These are phyloP conservation scores for Melipona beecheii DNA, from an alignment of 2,888 invertebrate species.

Conservation along the genomic window DNA sequence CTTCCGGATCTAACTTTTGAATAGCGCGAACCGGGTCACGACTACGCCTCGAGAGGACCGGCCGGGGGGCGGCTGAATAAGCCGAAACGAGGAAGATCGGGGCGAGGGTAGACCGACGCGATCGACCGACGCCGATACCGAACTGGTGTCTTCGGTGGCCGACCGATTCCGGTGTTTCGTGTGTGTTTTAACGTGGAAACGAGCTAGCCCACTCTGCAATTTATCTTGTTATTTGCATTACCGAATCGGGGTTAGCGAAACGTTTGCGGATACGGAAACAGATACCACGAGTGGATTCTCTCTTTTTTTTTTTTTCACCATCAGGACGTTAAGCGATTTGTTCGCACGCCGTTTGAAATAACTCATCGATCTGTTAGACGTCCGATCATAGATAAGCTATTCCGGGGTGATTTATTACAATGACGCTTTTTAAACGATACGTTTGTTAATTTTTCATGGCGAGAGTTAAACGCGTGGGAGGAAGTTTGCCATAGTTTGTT, in stretches of 20 bases:
- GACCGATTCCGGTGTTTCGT: not conserved
- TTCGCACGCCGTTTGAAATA: slow-evolving; percentile 9
- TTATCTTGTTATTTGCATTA: slow-evolving; percentile 48
- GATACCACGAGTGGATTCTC: not conserved
- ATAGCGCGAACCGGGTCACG: slow-evolving; percentile 61
- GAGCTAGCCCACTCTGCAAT: slow-evolving; percentile 14
- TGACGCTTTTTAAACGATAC: not conserved
- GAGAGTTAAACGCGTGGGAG: too few relatives aligned
- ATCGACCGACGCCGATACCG: slow-evolving; percentile 20
- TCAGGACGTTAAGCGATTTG: slow-evolving; percentile 8
- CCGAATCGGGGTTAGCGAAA: slow-evolving; percentile 30
- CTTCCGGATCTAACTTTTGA: slow-evolving; percentile 72
- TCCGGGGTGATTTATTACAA: not conserved
- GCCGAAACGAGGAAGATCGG: slow-evolving; percentile 8
- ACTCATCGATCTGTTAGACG: slow-evolving; percentile 5
- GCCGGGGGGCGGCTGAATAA: not conserved
- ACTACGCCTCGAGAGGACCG: slow-evolving; percentile 20
- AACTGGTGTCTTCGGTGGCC: not conserved
- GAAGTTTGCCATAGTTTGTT: not conserved
- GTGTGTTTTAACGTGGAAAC: slow-evolving; percentile 24
- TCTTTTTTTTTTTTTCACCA: not conserved
- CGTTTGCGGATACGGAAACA: slow-evolving; percentile 27
- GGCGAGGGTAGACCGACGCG: slow-evolving; percentile 32
- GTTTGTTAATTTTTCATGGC: not conserved
- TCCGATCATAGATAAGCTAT: not conserved